These are phyloP conservation scores for Drosophila kurseongensis DNA, from an alignment of 1,140 invertebrate species.

Conservation along the genomic window DNA sequence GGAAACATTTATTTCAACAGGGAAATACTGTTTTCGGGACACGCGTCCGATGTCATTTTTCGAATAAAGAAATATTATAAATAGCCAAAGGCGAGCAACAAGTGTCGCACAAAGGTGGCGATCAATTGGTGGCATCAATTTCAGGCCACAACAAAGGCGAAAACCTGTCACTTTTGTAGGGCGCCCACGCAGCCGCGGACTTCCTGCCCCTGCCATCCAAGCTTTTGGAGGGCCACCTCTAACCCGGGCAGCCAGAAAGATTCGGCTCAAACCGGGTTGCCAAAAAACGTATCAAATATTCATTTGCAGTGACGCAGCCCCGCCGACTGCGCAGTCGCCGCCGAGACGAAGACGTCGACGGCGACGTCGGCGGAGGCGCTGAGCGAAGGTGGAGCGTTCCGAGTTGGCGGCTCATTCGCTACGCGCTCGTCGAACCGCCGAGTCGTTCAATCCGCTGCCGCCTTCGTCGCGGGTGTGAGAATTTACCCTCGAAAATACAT, in stretches of 20 bases:
- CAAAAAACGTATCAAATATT: constrained; percentile 26
- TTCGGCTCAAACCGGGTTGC: constrained; percentile 52
- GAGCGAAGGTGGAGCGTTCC: constrained; percentile 48
- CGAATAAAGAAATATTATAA: constrained; percentile 23
- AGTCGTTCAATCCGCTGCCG: constrained; percentile 55
- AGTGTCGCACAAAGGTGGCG: constrained; percentile 47
- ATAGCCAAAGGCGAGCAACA: constrained; percentile 42
- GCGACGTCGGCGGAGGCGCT: constrained; percentile 6
- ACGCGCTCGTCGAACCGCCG: constrained; percentile 73
- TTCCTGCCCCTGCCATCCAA: constrained; percentile 10
- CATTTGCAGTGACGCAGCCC: constrained; percentile 12
- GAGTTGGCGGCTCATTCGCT: constrained; percentile 59
- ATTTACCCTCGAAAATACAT: constrained; percentile 17
- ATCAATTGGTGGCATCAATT: constrained; percentile 45
- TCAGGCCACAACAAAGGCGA: constrained; percentile 16
- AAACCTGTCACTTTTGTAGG: constrained; percentile 37
- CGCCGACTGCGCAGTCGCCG: constrained; percentile 18
- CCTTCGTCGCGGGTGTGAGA: constrained; percentile 53
- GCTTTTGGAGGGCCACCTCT: neutral
- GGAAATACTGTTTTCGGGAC: constrained; percentile 7
- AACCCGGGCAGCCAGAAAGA: constrained; percentile 10
- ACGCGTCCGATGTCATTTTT: constrained; percentile 44
- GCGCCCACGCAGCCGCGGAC: constrained; percentile 25
- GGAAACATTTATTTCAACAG: constrained; percentile 64
- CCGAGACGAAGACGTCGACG: neutral